These are phyloP conservation scores for Pampus argenteus DNA, from an alignment of 2,797 vertebrate genomes.

Conservation along the genomic window DNA sequence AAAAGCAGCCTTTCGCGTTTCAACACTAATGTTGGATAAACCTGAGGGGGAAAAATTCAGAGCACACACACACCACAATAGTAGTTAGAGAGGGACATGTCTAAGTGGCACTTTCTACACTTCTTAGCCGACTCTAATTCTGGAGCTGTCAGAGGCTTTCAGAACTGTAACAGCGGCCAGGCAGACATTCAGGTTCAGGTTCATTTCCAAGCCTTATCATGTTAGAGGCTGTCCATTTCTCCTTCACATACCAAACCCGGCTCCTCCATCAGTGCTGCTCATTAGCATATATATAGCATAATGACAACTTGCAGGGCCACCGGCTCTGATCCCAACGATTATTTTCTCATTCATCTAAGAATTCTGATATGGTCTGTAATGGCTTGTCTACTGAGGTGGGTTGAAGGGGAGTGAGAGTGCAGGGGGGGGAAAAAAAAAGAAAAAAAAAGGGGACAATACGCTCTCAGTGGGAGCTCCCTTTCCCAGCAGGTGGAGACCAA, in stretches of 20 bases:
- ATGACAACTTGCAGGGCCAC: slow-evolving; percentile 83
- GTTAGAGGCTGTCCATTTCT: slow-evolving; percentile 81
- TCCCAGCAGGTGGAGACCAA: slow-evolving; percentile 63
- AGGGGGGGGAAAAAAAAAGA: neutral
- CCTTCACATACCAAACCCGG: slow-evolving; percentile 76
- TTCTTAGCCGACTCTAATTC: slow-evolving; percentile 81
- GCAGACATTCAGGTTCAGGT: slow-evolving; percentile 78
- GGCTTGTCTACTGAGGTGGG: slow-evolving; percentile 77
- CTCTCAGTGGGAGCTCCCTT: slow-evolving; percentile 61
- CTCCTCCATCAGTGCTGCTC: slow-evolving; percentile 79
- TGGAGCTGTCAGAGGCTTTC: slow-evolving; percentile 84
- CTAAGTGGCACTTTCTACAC: slow-evolving; percentile 83
- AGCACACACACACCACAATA: slow-evolving; percentile 73
- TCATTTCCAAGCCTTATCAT: slow-evolving; percentile 82
- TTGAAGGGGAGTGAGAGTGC: slow-evolving; percentile 51
- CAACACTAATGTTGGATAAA: slow-evolving; percentile 75
- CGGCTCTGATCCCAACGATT: slow-evolving; percentile 83
- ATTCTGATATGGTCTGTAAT: slow-evolving; percentile 82
- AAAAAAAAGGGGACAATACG: slow-evolving; percentile 66
- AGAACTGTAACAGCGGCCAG: slow-evolving; percentile 77
- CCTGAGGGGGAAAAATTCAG: slow-evolving; percentile 65
- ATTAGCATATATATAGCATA: slow-evolving; percentile 87
- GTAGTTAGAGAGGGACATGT: slow-evolving; percentile 76
- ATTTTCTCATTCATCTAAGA: slow-evolving; percentile 85
- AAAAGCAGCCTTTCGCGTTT: slow-evolving; percentile 59